A percentile compares a stretch with the other conserved stretches of the same genome.
These are phyloP conservation scores for Cebidichthys violaceus DNA, from an alignment of 2,113 vertebrate genomes.

Conservation along the genomic window DNA sequence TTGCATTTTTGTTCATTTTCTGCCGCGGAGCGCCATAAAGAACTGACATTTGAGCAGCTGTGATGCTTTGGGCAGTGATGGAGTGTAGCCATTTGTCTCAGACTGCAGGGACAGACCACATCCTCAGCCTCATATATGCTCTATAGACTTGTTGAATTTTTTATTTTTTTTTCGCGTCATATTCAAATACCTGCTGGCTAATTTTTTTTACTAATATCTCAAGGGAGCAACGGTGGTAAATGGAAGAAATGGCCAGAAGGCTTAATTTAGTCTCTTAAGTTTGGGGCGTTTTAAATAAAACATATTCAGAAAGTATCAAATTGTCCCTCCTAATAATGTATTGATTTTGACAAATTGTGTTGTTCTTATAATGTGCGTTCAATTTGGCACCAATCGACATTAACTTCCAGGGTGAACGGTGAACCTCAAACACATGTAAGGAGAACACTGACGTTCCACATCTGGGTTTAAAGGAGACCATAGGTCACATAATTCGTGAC, in stretches of 20 bases:
- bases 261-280: not conserved
- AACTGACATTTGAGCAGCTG: slow-evolving; percentile 72
- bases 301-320: not conserved
- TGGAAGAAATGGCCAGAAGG: not conserved
- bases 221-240: not conserved
- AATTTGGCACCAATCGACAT: not conserved
- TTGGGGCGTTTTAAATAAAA: not conserved
- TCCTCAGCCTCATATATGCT: not conserved
- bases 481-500: no score
- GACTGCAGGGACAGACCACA: slow-evolving; percentile 31
- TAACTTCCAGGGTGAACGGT: not conserved
- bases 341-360: no score
- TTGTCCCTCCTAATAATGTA: not conserved
- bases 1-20: slow-evolving; percentile 66
- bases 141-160: not conserved
- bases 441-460: no score
- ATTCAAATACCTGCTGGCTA: not conserved
- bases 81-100: slow-evolving; percentile 62
- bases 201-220: not conserved
- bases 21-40: slow-evolving; percentile 56
- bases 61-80: slow-evolving; percentile 54
- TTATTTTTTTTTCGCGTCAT: not conserved
- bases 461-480: no score
- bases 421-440: no score
- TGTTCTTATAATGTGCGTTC: not conserved